Evolutionary conservation across 2,888 invertebrate genomes (phyloP).

Genomic region (Sceliomorpha sp.): DNA sequence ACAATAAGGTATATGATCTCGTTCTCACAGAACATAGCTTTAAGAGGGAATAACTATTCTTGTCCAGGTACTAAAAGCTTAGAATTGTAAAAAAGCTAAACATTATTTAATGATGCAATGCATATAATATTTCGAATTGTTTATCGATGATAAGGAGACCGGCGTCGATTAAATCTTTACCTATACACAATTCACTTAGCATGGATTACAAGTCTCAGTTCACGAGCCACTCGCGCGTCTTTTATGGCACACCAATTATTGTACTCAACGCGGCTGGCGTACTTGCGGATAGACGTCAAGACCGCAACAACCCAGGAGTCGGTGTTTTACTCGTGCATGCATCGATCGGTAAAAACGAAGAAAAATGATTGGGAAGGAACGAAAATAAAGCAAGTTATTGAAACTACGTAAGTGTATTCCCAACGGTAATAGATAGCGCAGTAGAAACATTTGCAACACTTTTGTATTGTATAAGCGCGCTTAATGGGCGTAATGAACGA

Average conservation of each 20-base stretch:
- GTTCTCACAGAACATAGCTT: background rate
- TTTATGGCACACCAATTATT: slow-evolving; percentile 41
- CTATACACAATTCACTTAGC: slow-evolving; percentile 21
- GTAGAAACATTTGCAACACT: slow-evolving; percentile 10
- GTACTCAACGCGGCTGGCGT: slow-evolving; percentile 10
- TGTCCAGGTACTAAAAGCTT: no score
- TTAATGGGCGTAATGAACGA: background rate
- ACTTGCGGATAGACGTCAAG: slow-evolving; percentile 25
- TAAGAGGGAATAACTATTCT: no score
- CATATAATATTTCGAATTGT: background rate
- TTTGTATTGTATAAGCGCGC: slow-evolving; percentile 4
- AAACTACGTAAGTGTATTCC: slow-evolving; percentile 13
- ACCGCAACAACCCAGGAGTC: slow-evolving; percentile 28
- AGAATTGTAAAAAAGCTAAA: no score
- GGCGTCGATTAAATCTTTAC: slow-evolving; percentile 15
- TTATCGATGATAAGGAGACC: slow-evolving; percentile 3
- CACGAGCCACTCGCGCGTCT: slow-evolving; percentile 32
- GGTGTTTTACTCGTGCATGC: slow-evolving; percentile 23
- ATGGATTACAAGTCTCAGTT: slow-evolving; percentile 25
- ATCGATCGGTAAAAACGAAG: slow-evolving; percentile 35
- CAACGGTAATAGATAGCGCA: slow-evolving; percentile 2
- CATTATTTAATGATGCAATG: no score
- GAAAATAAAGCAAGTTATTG: slow-evolving; percentile 22
- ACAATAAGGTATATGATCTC: no score
- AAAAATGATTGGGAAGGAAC: slow-evolving; percentile 23